A percentile compares a stretch with the other conserved stretches of the same genome.
phyloP scores from a whole-genome alignment of 92 coral and sea anemone genomes.

The Parazoanthus swiftii region DNA sequence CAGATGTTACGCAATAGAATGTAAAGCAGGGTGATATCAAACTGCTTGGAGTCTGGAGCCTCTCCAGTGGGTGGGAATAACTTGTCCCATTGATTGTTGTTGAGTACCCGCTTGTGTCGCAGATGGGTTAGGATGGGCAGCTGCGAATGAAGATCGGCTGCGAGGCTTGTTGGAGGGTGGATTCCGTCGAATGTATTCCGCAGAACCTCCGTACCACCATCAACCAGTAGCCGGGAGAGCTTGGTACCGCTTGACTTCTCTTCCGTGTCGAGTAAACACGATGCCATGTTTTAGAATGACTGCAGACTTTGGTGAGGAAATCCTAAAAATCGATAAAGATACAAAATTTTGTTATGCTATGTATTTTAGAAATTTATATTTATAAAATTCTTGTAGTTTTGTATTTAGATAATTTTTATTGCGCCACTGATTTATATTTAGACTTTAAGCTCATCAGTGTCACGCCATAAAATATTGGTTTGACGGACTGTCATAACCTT shows the following conservation, averaged over 20 bases:
- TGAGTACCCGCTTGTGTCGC: constrained; percentile 35
- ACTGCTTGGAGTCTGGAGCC: constrained; percentile 47
- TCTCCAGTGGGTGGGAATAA: constrained; percentile 57
- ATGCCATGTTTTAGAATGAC: constrained; percentile 38
- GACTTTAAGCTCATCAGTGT: no score
- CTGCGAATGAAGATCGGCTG: constrained; percentile 11
- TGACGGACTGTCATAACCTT: no score
- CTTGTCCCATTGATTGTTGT: constrained; percentile 59
- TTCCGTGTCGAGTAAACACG: constrained; percentile 44
- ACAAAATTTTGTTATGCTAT: no score
- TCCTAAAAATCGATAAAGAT: background rate
- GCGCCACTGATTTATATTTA: no score
- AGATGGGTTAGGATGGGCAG: constrained; percentile 37
- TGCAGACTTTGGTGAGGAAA: background rate
- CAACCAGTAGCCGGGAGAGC: constrained; percentile 51
- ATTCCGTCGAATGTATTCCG: constrained; percentile 40
- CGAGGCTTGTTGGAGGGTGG: constrained; percentile 47
- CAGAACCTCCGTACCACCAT: constrained; percentile 53
- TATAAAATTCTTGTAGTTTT: no score
- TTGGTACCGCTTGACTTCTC: constrained; percentile 42
- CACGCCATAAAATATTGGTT: no score
- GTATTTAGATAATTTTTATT: no score
- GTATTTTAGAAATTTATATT: no score
- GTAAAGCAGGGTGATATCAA: constrained; percentile 64
- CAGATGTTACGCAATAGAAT: constrained; percentile 60